Evolutionary conservation across 2,888 invertebrate genomes (phyloP), one percentile per base, ranked within the genome.

Genomic region (Eurytoma californica): DNA sequence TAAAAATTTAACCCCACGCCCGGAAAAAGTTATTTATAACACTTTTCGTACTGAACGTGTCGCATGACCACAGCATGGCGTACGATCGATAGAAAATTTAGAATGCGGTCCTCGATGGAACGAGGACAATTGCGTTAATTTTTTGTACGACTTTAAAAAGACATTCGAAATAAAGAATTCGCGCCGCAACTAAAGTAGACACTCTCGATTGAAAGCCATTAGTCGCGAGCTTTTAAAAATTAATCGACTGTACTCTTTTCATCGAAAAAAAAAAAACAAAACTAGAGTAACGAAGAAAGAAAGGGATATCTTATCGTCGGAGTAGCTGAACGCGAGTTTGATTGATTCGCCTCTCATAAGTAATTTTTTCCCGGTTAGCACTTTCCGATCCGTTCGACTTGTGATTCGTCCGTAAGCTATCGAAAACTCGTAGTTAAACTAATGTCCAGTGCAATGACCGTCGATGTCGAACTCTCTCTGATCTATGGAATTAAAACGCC

Each of bases 21-120:
- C 47, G 63, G 63, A 63, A 63, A 68, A 68, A 55, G 14, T 53
- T 67, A 67, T 67, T 51, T 68, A 63, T 47, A n/a, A 28, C 12
- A 53, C 53, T 53, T 53, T 39, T 39, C 39, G 39, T 39, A 39
- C 39, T 39, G 39, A 39, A 39, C 9, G 39, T 1, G 7, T 7
- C 39, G 9, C 39, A 9, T 1, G 39, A 39, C 39, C 7, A 9
- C 39, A 39, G 39, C 7, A 9, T 9, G 39, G 39, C 39, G 39
- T 39, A 39, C 9, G 39, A 39, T 39, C 39, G 9, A 1, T 39
- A 39, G 39, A 39, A 39, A 39, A 39, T 39, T 39, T 39, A 39
- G 39, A 39, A 9, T 39, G 39, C 39, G 39, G 1, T 39, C 39
- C 39, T 39, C 39, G 39, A 39, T 39, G 39, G 39, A 39, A 39